Base-by-base conservation (phyloP, 30 jellyfish, hydroid and myxozoan genomes). In the Aurelia sp. region DNA sequence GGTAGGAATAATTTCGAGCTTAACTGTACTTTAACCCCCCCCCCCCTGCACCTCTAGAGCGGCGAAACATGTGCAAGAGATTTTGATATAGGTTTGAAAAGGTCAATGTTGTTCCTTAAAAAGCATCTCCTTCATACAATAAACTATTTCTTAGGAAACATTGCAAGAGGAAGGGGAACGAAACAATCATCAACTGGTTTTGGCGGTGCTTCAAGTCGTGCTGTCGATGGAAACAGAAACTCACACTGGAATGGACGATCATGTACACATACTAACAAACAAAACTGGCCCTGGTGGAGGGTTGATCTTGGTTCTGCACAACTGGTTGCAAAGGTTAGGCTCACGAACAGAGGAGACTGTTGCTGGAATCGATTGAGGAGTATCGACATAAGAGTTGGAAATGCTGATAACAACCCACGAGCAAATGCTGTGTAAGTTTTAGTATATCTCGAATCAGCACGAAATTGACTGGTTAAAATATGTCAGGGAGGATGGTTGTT, bases 311-410 rank as follows among this genome's bases (percentile, higher is more conserved):
- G 67, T 8, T 66, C 24, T 72, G 53, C 19, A 19, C 67, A 41
- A 40, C 22, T 41, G 52, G 82, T 72, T 72, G 22, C 52, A 48
- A 72, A 72, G n/a, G 82, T 72, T 7, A 72, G 65, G 19, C 24
- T 72, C 52, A 72, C 82, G 30, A 72, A 72, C 47, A 19, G 68
- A 40, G 19, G 19, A 19, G 82, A 44, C 44, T 40, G 82, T 18
- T 38, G 82, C 6, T 72, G 70, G 69, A n/a, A 40, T 47, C 38
- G 40, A 4, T 66, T 72, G 13, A 72, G 67, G 82, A 38, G 24
- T 21, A 8, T 72, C 20, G 82, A 72, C 52, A 44, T 72, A n/a
- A 72, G 82, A 47, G 82, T 72, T 40, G 82, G 82, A 41, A 44
- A 40, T 47, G 50, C 57, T 9, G 67, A 72, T 72, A 22, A 33